Evolutionary conservation across 2,888 invertebrate species (phyloP).

Genomic region (Branchellion lobata): DNA sequence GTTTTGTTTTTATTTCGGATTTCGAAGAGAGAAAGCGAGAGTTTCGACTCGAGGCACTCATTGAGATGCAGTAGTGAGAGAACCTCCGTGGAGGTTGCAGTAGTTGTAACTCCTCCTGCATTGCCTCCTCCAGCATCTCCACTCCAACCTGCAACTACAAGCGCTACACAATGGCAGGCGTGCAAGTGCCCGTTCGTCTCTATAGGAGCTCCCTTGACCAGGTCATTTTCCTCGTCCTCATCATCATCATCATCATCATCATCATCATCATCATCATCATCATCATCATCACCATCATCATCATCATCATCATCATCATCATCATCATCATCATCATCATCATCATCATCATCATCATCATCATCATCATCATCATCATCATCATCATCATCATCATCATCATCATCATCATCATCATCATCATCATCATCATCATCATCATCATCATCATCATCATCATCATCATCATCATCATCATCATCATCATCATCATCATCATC

Average conservation of each 20-base stretch:
- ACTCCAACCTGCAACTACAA: too few species aligned
- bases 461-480: conserved; percentile 22
- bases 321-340: conserved; percentile 45
- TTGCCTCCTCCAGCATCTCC: too few species aligned
- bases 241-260: too few species aligned
- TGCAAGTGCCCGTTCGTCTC: not conserved
- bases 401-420: too few species aligned
- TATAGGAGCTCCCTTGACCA: not conserved
- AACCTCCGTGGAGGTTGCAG: too few species aligned
- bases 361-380: not conserved
- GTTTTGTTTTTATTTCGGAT: too few species aligned
- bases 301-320: conserved; percentile 40
- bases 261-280: conserved; percentile 23
- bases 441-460: not conserved
- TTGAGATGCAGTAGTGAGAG: too few species aligned
- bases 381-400: not conserved
- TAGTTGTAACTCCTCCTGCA: too few species aligned
- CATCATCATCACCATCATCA: conserved; percentile 40
- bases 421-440: not conserved
- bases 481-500: not conserved
- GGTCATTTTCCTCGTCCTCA: not conserved
- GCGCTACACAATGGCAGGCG: not conserved
- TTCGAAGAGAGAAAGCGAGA: too few species aligned
- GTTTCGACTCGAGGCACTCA: too few species aligned
- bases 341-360: conserved; percentile 42